Percentiles rank a stretch among this genome's conserved stretches.
phyloP scores from a whole-genome alignment of 1,140 invertebrate species.

The Mylabris phalerata region DNA sequence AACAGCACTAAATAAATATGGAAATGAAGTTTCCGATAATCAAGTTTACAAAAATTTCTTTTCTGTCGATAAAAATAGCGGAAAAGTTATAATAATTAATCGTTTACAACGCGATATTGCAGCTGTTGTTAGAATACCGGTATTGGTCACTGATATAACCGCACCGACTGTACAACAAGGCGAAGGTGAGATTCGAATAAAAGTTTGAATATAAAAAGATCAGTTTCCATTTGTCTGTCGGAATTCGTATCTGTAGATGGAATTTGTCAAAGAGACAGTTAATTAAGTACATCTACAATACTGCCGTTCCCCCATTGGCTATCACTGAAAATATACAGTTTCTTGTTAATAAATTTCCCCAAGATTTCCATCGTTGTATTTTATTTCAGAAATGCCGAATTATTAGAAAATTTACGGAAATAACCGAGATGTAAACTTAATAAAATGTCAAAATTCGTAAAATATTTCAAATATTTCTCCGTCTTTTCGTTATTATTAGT shows the following conservation, averaged over 20 bases:
- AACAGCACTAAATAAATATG: constrained; percentile 71
- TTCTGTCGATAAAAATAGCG: constrained; percentile 58
- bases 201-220: neutral
- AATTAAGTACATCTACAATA: no score
- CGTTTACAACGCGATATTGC: constrained; percentile 61
- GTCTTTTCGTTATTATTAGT: no score
- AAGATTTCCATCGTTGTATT: no score
- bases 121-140: constrained; percentile 66
- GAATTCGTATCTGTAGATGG: neutral
- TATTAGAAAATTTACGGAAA: no score
- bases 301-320: no score
- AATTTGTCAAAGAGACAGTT: no score
- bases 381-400: no score
- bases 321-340: no score
- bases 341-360: no score
- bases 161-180: constrained; percentile 71
- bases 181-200: constrained; percentile 47
- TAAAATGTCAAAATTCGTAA: no score
- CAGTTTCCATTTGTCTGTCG: neutral
- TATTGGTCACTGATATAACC: constrained; percentile 73
- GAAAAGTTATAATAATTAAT: constrained; percentile 64
- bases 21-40: constrained; percentile 59
- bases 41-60: constrained; percentile 64
- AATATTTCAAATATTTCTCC: no score
- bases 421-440: no score